Percentiles rank a stretch among this genome's conserved stretches.
These are phyloP conservation scores for Artemia sp. DNA, from an alignment of 2,888 invertebrate species.

Conservation along the genomic window DNA sequence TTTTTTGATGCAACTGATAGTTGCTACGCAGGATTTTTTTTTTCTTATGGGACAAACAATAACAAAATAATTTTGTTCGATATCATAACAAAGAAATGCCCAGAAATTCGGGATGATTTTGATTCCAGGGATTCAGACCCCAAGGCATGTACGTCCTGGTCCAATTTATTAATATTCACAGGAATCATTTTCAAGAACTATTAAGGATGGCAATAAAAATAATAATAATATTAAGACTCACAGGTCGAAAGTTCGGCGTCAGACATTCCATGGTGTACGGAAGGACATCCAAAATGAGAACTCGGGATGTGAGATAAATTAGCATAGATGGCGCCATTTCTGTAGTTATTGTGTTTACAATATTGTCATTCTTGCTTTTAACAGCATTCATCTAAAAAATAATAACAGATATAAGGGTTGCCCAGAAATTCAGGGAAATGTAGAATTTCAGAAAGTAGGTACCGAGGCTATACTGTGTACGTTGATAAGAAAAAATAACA, in stretches of 20 bases:
- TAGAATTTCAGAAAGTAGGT: neutral
- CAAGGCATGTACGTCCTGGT: no score
- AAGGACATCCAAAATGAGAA: constrained; percentile 48
- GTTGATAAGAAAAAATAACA: neutral
- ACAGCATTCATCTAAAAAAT: constrained; percentile 41
- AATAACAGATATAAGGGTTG: no score
- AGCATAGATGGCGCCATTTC: constrained; percentile 44
- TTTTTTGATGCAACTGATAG: no score
- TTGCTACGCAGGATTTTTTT: no score
- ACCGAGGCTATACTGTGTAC: neutral
- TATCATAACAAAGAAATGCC: no score
- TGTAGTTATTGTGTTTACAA: constrained; percentile 42
- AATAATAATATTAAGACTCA: constrained; percentile 31
- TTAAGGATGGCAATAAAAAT: neutral
- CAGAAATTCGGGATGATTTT: no score
- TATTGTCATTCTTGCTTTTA: constrained; percentile 36
- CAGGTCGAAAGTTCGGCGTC: constrained; percentile 54
- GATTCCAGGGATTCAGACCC: no score
- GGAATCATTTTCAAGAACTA: no score
- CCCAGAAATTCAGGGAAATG: neutral
- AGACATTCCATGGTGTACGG: constrained; percentile 53
- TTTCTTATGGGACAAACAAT: no score
- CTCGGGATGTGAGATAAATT: constrained; percentile 33
- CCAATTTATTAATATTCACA: no score
- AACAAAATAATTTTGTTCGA: no score